Base-by-base conservation (phyloP, 2,888 invertebrate genomes). In the Anticlea derivata region DNA sequence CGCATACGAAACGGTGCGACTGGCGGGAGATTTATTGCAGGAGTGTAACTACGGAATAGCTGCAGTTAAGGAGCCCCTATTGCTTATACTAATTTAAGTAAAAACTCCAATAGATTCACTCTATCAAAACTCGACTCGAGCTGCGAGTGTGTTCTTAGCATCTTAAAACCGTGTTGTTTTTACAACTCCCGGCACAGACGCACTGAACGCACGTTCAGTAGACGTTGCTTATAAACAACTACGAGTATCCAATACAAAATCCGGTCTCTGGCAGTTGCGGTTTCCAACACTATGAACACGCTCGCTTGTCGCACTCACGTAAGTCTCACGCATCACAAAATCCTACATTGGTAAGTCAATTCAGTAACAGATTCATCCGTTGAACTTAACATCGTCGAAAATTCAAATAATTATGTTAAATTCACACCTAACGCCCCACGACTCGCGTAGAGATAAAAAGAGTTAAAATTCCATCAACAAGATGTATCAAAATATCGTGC, bases 401-500 rank as follows among this genome's bases (percentile, higher is more conserved):
- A 34, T 40, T 52, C 22, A 40, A 55, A 45, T 26, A 26, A 31
- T 34, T 31, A 54, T 30, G 26, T 41, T 50, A 39, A 10, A 8
- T 10, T 8, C 22, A 53, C 30, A 55, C 60, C 67, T 71, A 71
- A 72, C 74, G 71, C 78, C 78, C 78, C 73, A 71, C 70, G 68
- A 66, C 67, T 77, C 75, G 76, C 78, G 40, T 41, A 57, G 38
- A 56, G 49, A 52, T 71, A 67, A 71, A 66, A 70, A 60, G 69
- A 76, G 69, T 73, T 69, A 78, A 78, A 76, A 74, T 70, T 66
- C 74, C 71, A 78, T 78, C 68, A 73, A 76, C 73, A 74, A 76
- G 69, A 75, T 75, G 75, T 78, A 76, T 80, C 71, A 78, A 78
- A 74, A 80, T 74, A 66, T 58, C 53, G 53, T 53, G 58, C 55